phyloP scores from a whole-genome alignment of 2,113 vertebrate species.

The Pachycephala philippinensis region DNA sequence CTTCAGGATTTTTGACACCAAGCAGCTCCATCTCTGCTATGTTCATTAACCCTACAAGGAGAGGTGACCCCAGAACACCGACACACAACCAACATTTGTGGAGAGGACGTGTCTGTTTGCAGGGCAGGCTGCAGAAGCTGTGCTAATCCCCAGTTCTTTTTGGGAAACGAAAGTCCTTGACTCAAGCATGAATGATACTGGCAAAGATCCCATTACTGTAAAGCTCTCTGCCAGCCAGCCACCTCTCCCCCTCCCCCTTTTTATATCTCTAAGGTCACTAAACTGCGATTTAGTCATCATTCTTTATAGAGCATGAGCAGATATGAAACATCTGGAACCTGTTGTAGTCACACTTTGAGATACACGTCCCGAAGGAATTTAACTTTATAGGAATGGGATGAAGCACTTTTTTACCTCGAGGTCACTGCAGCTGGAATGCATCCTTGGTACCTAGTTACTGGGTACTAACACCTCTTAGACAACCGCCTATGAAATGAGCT shows the following conservation, averaged over 20 bases:
- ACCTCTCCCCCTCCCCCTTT: conserved; percentile 39
- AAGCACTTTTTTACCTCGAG: background rate
- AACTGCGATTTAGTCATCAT: conserved; percentile 61
- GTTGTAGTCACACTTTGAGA: conserved; percentile 36
- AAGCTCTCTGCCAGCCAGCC: conserved; percentile 47
- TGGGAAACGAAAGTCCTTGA: conserved; percentile 65
- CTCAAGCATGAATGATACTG: conserved; percentile 54
- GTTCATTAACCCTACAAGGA: background rate
- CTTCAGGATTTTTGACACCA: background rate
- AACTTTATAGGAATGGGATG: background rate
- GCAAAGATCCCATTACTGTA: conserved; percentile 56
- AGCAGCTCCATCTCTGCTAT: background rate
- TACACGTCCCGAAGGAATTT: background rate
- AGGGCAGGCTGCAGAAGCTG: conserved; percentile 27
- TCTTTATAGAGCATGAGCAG: conserved; percentile 51
- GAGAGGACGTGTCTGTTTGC: background rate
- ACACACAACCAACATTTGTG: background rate
- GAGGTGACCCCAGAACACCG: background rate
- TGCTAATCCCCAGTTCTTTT: conserved; percentile 48
- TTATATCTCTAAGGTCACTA: conserved; percentile 56
- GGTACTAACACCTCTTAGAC: background rate
- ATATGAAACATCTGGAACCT: conserved; percentile 56
- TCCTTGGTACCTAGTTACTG: background rate
- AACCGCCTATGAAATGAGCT: background rate
- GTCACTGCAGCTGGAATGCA: background rate